A percentile compares a stretch with the other conserved stretches of the same genome.
Conservation (phyloP, 2,888 invertebrate species). For the Gymnosoma rotundatum region DNA sequence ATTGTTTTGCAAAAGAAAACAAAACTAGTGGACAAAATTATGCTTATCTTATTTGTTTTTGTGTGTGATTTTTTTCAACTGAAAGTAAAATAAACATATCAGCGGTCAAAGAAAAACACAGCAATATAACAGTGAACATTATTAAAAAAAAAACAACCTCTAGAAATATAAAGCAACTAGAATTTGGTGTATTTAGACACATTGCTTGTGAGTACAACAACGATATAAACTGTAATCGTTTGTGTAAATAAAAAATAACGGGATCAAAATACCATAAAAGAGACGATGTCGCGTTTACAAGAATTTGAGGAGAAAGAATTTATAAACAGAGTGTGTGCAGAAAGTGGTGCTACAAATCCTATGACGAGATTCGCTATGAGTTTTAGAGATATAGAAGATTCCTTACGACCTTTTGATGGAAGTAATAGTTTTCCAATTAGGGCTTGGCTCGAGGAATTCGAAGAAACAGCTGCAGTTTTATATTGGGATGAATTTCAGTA, state of each 20-base stretch:
- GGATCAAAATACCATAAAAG: not conserved
- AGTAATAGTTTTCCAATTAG: conserved; percentile 25
- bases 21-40: too few relatives aligned
- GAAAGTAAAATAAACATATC: too few relatives aligned
- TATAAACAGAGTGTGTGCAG: not conserved
- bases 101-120: not conserved
- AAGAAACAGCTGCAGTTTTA: conserved; percentile 29
- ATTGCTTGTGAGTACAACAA: too few relatives aligned
- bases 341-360: not conserved
- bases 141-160: not conserved
- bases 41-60: too few relatives aligned
- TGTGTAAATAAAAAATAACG: not conserved
- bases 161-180: not conserved
- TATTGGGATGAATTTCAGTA: too few relatives aligned
- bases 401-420: conserved; percentile 57
- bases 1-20: too few relatives aligned
- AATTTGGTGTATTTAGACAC: not conserved
- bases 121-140: not conserved
- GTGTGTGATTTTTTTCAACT: too few relatives aligned
- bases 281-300: not conserved
- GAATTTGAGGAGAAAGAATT: not conserved
- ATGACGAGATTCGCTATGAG: conserved; percentile 45
- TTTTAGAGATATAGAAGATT: conserved; percentile 60
- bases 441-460: conserved; percentile 53
- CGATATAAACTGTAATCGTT: not conserved